A percentile compares a stretch with the other conserved stretches of the same genome.
Evolutionary conservation across 1,140 invertebrate genomes (phyloP).

Genomic region (Panagrolaimus sp.): DNA sequence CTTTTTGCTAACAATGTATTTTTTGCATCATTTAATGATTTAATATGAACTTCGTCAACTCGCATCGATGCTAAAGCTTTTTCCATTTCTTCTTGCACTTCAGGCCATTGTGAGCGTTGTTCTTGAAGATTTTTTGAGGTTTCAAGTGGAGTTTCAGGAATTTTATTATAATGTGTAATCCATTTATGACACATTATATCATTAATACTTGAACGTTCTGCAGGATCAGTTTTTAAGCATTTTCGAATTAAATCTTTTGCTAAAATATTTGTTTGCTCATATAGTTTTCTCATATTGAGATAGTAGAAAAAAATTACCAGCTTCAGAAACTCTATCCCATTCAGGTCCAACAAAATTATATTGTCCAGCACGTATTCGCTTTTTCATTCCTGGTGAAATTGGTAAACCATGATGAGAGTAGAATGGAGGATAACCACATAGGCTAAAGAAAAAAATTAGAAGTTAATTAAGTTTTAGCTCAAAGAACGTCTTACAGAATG

Average conservation of each 20-base stretch:
- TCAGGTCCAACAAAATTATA: conserved; percentile 93
- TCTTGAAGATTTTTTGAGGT: conserved; percentile 17
- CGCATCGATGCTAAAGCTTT: conserved; percentile 91
- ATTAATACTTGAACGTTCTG: conserved; percentile 78
- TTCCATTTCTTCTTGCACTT: conserved; percentile 96
- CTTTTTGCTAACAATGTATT: conserved; percentile 49
- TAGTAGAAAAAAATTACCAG: conserved; percentile 68
- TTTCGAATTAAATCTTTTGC: conserved; percentile 87
- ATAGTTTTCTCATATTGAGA: not conserved
- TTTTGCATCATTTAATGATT: conserved; percentile 47
- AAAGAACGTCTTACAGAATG: conserved; percentile 71
- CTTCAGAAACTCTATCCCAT: conserved; percentile 85
- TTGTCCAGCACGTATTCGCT: conserved; percentile 84
- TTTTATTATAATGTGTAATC: conserved; percentile 66
- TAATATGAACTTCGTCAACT: conserved; percentile 68
- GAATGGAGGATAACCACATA: conserved; percentile 96
- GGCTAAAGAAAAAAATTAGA: conserved; percentile 64
- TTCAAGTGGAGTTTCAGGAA: conserved; percentile 33
- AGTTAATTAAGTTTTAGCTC: conserved; percentile 24
- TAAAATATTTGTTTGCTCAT: conserved; percentile 49
- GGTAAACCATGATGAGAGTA: conserved; percentile 92
- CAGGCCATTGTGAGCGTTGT: conserved; percentile 81
- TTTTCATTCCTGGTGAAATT: conserved; percentile 99
- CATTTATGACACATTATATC: conserved; percentile 82
- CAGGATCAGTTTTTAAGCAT: conserved; percentile 85